phyloP scores from a whole-genome alignment of 1,140 invertebrate genomes.

The Ceratosolen solmsi region DNA sequence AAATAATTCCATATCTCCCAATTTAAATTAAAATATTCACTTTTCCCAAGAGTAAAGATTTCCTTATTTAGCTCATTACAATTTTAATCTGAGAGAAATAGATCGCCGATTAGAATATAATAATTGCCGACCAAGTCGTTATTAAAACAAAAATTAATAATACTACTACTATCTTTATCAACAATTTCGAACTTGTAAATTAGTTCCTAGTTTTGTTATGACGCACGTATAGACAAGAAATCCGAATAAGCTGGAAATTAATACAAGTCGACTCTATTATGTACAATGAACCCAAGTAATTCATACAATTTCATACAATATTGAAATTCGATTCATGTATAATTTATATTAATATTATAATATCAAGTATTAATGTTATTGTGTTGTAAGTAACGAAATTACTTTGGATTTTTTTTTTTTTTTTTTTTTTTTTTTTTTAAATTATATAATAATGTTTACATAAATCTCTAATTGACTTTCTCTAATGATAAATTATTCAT shows the following conservation, averaged over 20 bases:
- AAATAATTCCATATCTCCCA: constrained; percentile 7
- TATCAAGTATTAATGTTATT: neutral
- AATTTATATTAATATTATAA: neutral
- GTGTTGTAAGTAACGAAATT: neutral
- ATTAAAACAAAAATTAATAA: neutral
- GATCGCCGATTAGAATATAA: constrained; percentile 28
- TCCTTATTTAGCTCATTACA: neutral
- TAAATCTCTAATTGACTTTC: constrained; percentile 14
- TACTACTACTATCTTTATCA: neutral
- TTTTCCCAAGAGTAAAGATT: constrained; percentile 35
- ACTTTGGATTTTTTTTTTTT: neutral
- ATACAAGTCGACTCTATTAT: neutral
- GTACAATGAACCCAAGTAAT: neutral
- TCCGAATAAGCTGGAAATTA: neutral
- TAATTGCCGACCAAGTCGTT: constrained; percentile 13
- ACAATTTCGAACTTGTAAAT: neutral
- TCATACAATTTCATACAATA: neutral
- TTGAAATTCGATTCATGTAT: neutral
- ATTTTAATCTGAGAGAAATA: constrained; percentile 33
- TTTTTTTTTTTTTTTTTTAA: no score
- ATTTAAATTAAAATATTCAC: constrained; percentile 48
- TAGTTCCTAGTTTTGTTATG: neutral
- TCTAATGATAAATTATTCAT: neutral
- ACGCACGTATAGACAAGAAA: neutral
- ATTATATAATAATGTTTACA: neutral